Conservation (phyloP, 2,113 vertebrate genomes). For the Chionomys nivalis region DNA sequence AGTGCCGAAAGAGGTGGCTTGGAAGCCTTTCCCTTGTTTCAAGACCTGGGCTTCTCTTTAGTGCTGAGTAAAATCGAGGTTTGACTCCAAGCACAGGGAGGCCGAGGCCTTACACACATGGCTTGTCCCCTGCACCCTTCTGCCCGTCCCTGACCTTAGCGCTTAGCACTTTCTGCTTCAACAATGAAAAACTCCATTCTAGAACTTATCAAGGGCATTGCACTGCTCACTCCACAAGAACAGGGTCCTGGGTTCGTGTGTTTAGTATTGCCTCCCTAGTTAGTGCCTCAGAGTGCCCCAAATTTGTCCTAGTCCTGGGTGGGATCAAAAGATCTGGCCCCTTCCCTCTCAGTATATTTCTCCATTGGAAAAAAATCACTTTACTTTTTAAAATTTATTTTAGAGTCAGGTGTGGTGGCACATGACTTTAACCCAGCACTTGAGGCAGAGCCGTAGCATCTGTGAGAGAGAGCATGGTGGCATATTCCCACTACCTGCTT, state of each 20-base stretch:
- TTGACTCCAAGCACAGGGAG: neutral
- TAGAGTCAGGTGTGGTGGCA: neutral
- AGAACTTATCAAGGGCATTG: neutral
- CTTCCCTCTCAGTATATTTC: neutral
- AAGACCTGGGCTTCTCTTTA: neutral
- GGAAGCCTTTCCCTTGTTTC: neutral
- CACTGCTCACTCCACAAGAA: neutral
- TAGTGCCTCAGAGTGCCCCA: neutral
- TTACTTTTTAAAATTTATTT: neutral
- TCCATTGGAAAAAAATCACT: neutral
- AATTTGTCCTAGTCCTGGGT: neutral
- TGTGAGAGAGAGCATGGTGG: neutral
- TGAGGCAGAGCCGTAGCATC: neutral
- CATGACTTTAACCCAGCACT: neutral
- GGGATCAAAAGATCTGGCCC: neutral
- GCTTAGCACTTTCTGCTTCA: neutral
- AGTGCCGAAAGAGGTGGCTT: neutral
- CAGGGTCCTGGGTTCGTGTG: neutral
- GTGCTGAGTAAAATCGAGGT: neutral
- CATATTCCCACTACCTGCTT: neutral
- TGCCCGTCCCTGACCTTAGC: neutral
- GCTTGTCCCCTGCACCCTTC: neutral
- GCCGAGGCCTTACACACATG: neutral
- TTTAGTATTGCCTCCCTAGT: neutral
- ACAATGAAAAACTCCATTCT: neutral